Percentiles rank a stretch among this genome's conserved stretches.
Evolutionary conservation across 2,797 vertebrate species (phyloP).

Genomic region (Hydrocynus forskahlii): DNA sequence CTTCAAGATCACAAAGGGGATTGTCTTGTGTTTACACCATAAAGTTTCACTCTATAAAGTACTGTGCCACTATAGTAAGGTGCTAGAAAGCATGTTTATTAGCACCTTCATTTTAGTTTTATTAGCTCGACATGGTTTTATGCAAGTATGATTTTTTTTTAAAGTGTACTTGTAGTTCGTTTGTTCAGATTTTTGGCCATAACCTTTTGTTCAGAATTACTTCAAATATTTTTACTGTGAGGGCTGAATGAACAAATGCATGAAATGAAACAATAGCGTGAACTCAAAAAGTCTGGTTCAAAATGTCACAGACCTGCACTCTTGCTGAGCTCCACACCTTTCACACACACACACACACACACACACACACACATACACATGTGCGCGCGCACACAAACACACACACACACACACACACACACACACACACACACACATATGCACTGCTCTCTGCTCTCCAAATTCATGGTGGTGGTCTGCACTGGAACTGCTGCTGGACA

Average conservation of each 20-base stretch:
- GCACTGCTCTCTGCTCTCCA: no score
- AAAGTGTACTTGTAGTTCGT: not conserved
- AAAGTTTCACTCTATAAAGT: no score
- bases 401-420: no score
- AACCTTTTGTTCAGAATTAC: not conserved
- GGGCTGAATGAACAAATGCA: not conserved
- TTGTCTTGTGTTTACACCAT: no score
- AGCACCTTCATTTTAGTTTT: not conserved
- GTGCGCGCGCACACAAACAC: no score
- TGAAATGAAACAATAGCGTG: constrained; percentile 35
- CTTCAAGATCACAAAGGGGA: no score
- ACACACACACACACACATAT: no score
- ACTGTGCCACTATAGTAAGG: no score
- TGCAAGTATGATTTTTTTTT: not conserved
- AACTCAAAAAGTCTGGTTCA: constrained; percentile 12
- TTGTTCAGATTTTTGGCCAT: not conserved
- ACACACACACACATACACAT: no score
- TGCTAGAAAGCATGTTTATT: no score
- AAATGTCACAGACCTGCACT: constrained; percentile 37
- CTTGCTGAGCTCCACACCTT: not conserved
- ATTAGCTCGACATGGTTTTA: not conserved
- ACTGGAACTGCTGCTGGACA: constrained; percentile 22
- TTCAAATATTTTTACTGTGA: not conserved
- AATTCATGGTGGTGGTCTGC: constrained; percentile 29
- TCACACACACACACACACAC: no score